Conservation (phyloP, 1,140 invertebrate species). For the Drosophila carrolli region DNA sequence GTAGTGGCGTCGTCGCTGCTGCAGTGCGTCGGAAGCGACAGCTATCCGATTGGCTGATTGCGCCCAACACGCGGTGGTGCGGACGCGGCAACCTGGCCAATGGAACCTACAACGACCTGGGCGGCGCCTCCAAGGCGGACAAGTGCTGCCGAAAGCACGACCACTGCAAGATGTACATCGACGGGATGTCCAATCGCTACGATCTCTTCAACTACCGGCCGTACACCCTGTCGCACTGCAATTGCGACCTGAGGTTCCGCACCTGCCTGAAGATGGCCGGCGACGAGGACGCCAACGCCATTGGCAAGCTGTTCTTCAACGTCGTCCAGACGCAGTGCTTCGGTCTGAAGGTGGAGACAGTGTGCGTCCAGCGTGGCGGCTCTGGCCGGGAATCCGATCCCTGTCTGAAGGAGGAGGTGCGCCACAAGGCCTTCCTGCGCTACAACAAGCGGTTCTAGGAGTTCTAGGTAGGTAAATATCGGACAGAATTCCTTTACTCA, state of each 20-base stretch:
- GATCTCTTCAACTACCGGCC: slow-evolving; percentile 92
- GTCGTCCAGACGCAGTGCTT: slow-evolving; percentile 97
- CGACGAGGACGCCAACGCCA: slow-evolving; percentile 93
- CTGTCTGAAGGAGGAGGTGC: slow-evolving; percentile 89
- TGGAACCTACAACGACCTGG: slow-evolving; percentile 89
- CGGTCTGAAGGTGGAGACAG: slow-evolving; percentile 90
- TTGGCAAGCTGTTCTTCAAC: slow-evolving; percentile 97
- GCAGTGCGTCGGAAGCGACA: slow-evolving; percentile 73
- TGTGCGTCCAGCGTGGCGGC: slow-evolving; percentile 89
- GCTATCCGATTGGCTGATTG: slow-evolving; percentile 87
- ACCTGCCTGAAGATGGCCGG: slow-evolving; percentile 94
- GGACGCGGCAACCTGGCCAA: slow-evolving; percentile 89
- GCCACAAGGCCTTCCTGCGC: slow-evolving; percentile 90
- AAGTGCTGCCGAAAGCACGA: slow-evolving; percentile 94
- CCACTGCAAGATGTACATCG: slow-evolving; percentile 89
- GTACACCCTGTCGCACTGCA: slow-evolving; percentile 94
- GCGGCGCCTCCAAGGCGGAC: slow-evolving; percentile 89
- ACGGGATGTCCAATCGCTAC: slow-evolving; percentile 88
- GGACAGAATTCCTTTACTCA: too few species aligned
- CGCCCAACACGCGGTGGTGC: slow-evolving; percentile 94
- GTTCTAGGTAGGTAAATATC: slow-evolving; percentile 6
- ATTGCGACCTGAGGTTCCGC: slow-evolving; percentile 94
- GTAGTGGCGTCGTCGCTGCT: slow-evolving; percentile 15
- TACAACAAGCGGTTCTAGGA: slow-evolving; percentile 89
- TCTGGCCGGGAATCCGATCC: slow-evolving; percentile 91